Conservation (phyloP, 2,888 invertebrate genomes). For the Parascotia fuliginaria region DNA sequence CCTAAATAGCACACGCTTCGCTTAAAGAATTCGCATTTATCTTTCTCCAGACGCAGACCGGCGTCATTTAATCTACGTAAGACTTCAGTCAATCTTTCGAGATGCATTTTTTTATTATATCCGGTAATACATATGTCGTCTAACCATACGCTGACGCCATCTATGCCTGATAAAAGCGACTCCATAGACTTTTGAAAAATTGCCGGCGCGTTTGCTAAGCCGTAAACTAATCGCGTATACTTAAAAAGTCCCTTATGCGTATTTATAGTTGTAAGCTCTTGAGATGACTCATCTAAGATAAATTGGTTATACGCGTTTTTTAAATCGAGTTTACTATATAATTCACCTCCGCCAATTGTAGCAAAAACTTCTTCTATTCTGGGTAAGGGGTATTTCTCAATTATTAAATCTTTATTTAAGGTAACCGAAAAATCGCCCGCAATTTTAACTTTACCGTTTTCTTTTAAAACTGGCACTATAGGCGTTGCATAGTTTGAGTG, state of each 20-base stretch:
- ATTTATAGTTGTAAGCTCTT: constrained; percentile 39
- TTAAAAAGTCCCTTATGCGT: constrained; percentile 45
- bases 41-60: constrained; percentile 14
- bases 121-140: constrained; percentile 43
- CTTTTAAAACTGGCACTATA: constrained; percentile 9
- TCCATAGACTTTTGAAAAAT: constrained; percentile 57
- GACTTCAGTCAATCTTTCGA: constrained; percentile 23
- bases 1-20: constrained; percentile 7
- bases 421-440: constrained; percentile 19
- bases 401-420: constrained; percentile 37
- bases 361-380: constrained; percentile 38
- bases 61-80: constrained; percentile 23
- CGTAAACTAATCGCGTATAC: constrained; percentile 45
- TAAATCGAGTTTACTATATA: constrained; percentile 17
- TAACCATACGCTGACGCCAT: constrained; percentile 35
- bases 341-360: constrained; percentile 27
- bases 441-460: constrained; percentile 4
- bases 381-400: constrained; percentile 42
- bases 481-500: constrained; percentile 3
- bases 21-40: constrained; percentile 4
- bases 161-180: constrained; percentile 31
- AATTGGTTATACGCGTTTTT: constrained; percentile 29
- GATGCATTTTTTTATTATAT: constrained; percentile 5
- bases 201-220: constrained; percentile 48
- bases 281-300: constrained; percentile 12